A percentile compares a stretch with the other conserved stretches of the same genome.
These are phyloP conservation scores for Canis aureus DNA, from an alignment of 2,113 vertebrate genomes.

Conservation along the genomic window DNA sequence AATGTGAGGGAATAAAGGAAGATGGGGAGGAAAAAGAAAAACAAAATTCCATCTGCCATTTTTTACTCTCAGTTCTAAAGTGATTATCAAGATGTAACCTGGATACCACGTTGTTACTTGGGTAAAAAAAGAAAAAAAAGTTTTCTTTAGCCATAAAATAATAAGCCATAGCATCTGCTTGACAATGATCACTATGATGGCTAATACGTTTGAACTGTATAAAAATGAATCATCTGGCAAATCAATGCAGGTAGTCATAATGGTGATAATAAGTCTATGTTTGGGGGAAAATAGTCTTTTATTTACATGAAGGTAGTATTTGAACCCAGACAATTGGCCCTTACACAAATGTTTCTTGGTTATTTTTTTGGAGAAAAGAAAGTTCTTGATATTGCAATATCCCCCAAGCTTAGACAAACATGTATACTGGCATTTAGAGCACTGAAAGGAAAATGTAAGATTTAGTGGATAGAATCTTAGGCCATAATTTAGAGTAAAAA, in stretches of 20 bases:
- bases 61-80: slow-evolving; percentile 76
- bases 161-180: background rate
- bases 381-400: background rate
- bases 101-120: slow-evolving; percentile 46
- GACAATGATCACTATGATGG: background rate
- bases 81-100: slow-evolving; percentile 80
- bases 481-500: background rate
- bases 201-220: background rate
- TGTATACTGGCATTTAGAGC: background rate
- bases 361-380: background rate
- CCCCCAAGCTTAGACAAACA: background rate
- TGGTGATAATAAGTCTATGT: background rate
- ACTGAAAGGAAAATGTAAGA: too few relatives aligned
- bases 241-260: background rate
- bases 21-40: slow-evolving; percentile 49
- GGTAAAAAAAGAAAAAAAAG: background rate
- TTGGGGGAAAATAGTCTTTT: background rate
- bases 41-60: slow-evolving; percentile 80
- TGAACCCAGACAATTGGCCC: background rate
- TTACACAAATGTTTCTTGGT: background rate
- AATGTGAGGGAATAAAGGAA: slow-evolving; percentile 72
- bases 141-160: slow-evolving; percentile 67
- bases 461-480: background rate
- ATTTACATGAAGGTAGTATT: background rate
- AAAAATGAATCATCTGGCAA: background rate